A percentile compares a stretch with the other conserved stretches of the same genome.
Conservation (phyloP, 1,140 invertebrate species). For the Telenomus remus region DNA sequence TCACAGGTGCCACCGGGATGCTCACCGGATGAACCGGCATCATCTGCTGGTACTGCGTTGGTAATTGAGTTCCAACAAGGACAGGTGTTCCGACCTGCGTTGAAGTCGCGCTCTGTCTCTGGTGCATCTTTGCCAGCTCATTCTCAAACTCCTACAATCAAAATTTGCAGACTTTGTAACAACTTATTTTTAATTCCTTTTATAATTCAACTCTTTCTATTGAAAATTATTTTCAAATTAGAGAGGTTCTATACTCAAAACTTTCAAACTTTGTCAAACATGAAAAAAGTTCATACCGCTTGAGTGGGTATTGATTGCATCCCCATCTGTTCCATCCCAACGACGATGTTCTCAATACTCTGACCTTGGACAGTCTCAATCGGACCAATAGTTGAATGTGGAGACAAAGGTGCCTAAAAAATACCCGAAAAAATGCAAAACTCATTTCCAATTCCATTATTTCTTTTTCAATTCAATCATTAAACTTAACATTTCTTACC, state of each 20-base stretch:
- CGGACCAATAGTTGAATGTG: conserved; percentile 74
- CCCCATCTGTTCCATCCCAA: conserved; percentile 41
- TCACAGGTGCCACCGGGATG: conserved; percentile 63
- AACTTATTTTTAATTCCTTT: too few relatives aligned
- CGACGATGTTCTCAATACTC: conserved; percentile 41
- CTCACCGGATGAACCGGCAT: conserved; percentile 62
- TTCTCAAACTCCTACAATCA: conserved; percentile 71
- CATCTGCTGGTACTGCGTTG: conserved; percentile 49
- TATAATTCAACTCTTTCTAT: too few relatives aligned
- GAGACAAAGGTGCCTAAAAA: conserved; percentile 73
- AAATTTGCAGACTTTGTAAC: conserved; percentile 29
- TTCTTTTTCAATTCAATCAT: too few relatives aligned
- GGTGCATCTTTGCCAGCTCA: conserved; percentile 73
- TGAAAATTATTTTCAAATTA: too few relatives aligned
- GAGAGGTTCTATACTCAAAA: too few relatives aligned
- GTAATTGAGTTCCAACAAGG: conserved; percentile 45
- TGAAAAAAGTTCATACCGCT: too few relatives aligned
- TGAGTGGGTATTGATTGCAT: conserved; percentile 28
- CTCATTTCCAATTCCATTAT: too few relatives aligned
- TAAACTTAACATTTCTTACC: too few relatives aligned
- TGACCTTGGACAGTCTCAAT: conserved; percentile 48
- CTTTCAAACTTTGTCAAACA: too few relatives aligned
- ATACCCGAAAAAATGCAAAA: conserved; percentile 8
- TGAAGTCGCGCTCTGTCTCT: conserved; percentile 63
- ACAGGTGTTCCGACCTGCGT: conserved; percentile 65